Base-by-base conservation (phyloP, 2,888 invertebrate species). In the Ichneumon xanthorius region DNA sequence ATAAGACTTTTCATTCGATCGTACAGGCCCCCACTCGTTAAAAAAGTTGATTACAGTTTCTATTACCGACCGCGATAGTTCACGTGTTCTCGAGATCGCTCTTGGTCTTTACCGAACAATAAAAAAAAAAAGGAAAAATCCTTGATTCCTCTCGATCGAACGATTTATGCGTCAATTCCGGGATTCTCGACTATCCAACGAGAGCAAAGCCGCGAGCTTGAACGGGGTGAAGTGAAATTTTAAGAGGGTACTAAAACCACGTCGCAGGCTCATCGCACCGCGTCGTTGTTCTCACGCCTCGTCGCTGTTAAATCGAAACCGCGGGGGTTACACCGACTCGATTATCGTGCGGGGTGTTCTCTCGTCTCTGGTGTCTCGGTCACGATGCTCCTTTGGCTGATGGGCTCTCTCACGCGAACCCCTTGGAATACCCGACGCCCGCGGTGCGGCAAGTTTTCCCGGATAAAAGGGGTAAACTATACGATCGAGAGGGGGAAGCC, bases 191-290 rank as follows among this genome's bases (percentile, higher is more conserved):
- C 50, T 37, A 19, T 76, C 50, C 9, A 26, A 37, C 65, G 26
- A 19, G 26, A 14, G 11, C 37, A 61, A 19, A n/a, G 37, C 19
- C 19, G 4, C 11, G 40, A 67, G 40, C 9, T 9, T 6, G 19
- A 40, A 65, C 9, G 65, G 30, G n/a, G n/a, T 76, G 50, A 65
- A 83, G 75, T 83, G 75, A 83, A 83, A 83, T 83, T 83, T 83
- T 80, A 65, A 75, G 79, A 79, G 70, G 33, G 63, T 9, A 65
- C 58, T 83, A 80, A 83, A 80, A 33, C 73, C 70, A 37, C 48
- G 55, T 22, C 22, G 63, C 73, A 73, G 72, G n/a, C 67, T 37
- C 53, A 75, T 70, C 83, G 40, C 63, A 45, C 65, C 68, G 65
- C 22, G 70, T 70, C 83, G 79, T 75, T 83, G 79, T 71, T 83